Evolutionary conservation across 1,140 invertebrate genomes (phyloP).

Genomic region (Panagrolaimus sp.): DNA sequence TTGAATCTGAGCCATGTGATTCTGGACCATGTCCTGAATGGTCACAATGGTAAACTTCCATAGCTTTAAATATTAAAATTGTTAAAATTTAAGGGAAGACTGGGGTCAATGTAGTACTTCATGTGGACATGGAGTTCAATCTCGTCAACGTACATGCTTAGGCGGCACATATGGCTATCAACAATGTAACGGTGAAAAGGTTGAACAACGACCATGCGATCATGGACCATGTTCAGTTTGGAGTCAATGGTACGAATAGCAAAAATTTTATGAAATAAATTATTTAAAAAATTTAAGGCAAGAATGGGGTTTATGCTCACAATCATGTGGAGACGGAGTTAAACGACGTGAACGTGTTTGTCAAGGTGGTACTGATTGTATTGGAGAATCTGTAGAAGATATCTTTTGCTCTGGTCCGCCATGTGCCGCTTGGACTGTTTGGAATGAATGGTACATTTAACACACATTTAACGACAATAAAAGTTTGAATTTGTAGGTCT

Average conservation of each 20-base stretch:
- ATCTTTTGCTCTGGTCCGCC: conserved; percentile 37
- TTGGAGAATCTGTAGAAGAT: conserved; percentile 14
- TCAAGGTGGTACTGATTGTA: conserved; percentile 28
- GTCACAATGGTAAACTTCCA: too few species aligned
- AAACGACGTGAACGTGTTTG: conserved; percentile 26
- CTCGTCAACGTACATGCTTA: conserved; percentile 39
- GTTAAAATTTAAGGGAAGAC: too few species aligned
- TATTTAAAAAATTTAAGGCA: too few species aligned
- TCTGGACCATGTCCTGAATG: conserved; percentile 26
- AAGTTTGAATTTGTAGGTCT: not conserved
- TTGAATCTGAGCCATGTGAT: conserved; percentile 31
- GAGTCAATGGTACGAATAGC: conserved; percentile 35
- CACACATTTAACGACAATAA: too few species aligned
- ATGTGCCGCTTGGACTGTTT: conserved; percentile 11
- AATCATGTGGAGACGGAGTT: conserved; percentile 32
- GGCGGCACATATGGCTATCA: not conserved
- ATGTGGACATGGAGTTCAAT: conserved; percentile 58
- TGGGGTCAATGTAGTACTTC: conserved; percentile 37
- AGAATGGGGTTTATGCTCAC: not conserved
- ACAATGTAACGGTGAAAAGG: not conserved
- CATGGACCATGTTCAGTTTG: conserved; percentile 30
- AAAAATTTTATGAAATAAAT: conserved; percentile 18
- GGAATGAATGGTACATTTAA: not conserved
- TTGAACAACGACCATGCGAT: conserved; percentile 6
- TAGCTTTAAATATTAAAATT: too few species aligned